These are phyloP conservation scores for Heliconius nattereri DNA, from an alignment of 1,140 invertebrate genomes.

Conservation along the genomic window DNA sequence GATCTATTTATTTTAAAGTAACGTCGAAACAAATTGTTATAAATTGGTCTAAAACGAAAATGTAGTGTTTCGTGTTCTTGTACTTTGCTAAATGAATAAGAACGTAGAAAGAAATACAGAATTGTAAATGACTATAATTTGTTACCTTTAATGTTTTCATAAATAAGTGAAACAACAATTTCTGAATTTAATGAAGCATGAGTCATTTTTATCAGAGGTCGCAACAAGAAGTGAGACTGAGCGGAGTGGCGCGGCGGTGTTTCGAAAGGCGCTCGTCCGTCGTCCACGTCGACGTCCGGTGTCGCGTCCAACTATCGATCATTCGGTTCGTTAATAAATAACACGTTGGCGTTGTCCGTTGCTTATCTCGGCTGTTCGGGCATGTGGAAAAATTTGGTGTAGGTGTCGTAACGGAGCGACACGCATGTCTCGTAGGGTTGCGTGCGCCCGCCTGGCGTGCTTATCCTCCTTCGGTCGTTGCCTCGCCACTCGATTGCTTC, in stretches of 20 bases:
- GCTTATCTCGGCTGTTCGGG: constrained; percentile 78
- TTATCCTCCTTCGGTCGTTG: constrained; percentile 63
- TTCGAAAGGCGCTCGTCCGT: constrained; percentile 75
- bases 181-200: constrained; percentile 53
- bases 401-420: constrained; percentile 78
- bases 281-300: constrained; percentile 73
- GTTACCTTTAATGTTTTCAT: constrained; percentile 9
- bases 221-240: constrained; percentile 39
- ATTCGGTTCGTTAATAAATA: constrained; percentile 81
- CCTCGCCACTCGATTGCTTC: constrained; percentile 59
- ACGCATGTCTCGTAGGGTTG: constrained; percentile 74
- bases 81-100: neutral
- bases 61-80: neutral
- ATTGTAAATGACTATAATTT: constrained; percentile 7
- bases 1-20: too few species aligned
- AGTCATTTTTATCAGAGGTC: constrained; percentile 61
- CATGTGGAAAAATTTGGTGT: constrained; percentile 80
- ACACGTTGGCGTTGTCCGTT: constrained; percentile 75
- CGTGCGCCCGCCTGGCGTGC: constrained; percentile 67
- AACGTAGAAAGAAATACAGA: neutral
- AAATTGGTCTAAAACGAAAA: neutral
- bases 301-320: constrained; percentile 79
- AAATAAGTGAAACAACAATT: constrained; percentile 29
- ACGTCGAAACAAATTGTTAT: neutral
- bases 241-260: constrained; percentile 60